Evolutionary conservation across 2,888 invertebrate species (phyloP).

Genomic region (Amblyteles armatorius): DNA sequence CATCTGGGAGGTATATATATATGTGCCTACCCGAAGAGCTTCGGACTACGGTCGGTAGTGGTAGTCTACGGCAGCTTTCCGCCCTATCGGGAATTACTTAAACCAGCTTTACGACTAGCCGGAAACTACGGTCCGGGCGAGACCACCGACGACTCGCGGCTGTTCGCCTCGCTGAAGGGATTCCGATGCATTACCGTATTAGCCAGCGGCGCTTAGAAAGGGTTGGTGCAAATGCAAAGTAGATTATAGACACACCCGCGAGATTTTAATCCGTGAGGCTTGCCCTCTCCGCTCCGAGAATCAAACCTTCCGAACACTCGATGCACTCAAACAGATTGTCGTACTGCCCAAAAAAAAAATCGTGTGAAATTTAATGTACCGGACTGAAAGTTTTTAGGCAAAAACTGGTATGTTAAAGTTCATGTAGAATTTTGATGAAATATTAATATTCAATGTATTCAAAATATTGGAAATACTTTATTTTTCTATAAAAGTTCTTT

Average conservation of each 20-base stretch:
- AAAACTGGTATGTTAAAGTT: too few relatives aligned
- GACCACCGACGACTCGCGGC: constrained; percentile 30
- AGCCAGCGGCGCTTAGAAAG: constrained; percentile 81
- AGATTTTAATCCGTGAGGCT: constrained; percentile 79
- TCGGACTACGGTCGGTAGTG: not conserved
- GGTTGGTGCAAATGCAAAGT: constrained; percentile 82
- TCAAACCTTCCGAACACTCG: not conserved
- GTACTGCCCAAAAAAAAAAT: too few relatives aligned
- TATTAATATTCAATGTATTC: too few relatives aligned
- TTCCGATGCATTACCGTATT: constrained; percentile 83
- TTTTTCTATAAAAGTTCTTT: too few relatives aligned
- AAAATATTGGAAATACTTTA: too few relatives aligned
- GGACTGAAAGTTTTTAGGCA: too few relatives aligned
- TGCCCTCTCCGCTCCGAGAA: constrained; percentile 71
- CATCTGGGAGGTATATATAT: constrained; percentile 29
- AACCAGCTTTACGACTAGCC: constrained; percentile 82
- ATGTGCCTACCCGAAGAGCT: not conserved
- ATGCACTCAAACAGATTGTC: not conserved
- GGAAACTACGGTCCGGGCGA: constrained; percentile 74
- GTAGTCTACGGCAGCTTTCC: constrained; percentile 73
- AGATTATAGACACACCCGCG: constrained; percentile 78
- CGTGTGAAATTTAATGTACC: too few relatives aligned
- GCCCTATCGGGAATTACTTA: constrained; percentile 83
- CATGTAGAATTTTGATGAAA: too few relatives aligned
- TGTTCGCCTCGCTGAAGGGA: constrained; percentile 72